phyloP scores from a whole-genome alignment of 2,797 vertebrate species.

The Glossophaga mutica region DNA sequence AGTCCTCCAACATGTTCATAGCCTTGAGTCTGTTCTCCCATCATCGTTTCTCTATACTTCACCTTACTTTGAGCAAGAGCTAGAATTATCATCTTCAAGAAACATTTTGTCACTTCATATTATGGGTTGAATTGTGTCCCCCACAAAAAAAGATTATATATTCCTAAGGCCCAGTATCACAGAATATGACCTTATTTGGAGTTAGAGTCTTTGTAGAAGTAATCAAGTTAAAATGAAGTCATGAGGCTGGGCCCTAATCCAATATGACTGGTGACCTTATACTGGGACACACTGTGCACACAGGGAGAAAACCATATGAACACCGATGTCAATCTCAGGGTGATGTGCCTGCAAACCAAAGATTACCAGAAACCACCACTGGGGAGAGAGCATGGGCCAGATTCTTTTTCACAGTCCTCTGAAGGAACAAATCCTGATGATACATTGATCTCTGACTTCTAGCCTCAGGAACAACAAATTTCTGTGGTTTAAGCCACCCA shows the following conservation, averaged over 20 bases:
- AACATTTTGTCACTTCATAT: neutral
- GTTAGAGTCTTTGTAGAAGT: neutral
- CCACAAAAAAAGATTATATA: neutral
- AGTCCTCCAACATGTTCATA: neutral
- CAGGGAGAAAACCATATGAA: neutral
- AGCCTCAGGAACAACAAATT: neutral
- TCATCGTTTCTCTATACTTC: neutral
- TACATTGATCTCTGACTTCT: neutral
- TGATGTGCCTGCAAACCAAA: neutral
- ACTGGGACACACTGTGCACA: neutral
- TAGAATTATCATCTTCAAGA: neutral
- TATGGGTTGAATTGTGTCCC: neutral
- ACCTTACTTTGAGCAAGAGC: neutral
- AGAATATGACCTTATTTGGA: neutral
- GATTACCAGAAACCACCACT: neutral
- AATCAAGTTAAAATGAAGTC: neutral
- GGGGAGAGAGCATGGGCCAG: neutral
- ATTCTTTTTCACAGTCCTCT: neutral
- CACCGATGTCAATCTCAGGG: neutral
- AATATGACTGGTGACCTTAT: neutral
- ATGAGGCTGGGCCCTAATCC: neutral
- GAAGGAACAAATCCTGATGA: neutral
- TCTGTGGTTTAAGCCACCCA: neutral
- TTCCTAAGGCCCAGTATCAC: neutral
- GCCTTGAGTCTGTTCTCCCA: neutral